Conservation (phyloP, 2,797 vertebrate species). For the Furcifer pardalis region DNA sequence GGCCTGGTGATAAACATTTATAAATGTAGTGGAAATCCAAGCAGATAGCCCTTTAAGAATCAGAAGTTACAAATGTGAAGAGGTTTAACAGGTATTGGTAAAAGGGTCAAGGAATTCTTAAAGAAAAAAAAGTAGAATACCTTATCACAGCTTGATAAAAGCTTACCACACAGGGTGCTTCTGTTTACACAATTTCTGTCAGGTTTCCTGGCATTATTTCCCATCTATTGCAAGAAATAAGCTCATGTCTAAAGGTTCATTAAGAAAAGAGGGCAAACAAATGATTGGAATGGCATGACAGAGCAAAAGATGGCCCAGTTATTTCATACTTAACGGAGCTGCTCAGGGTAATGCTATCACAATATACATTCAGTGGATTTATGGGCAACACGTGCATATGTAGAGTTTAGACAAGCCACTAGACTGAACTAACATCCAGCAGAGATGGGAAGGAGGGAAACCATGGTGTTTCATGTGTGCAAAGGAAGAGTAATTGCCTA, state of each 20-base stretch:
- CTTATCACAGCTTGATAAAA: accelerated
- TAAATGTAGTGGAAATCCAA: background rate
- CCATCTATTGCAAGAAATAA: conserved; percentile 39
- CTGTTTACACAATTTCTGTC: background rate
- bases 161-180: background rate
- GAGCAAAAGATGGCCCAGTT: conserved; percentile 8
- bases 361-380: conserved; percentile 64
- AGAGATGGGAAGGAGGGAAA: conserved; percentile 37
- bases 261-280: conserved; percentile 13
- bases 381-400: background rate
- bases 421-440: conserved; percentile 33
- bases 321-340: conserved; percentile 32
- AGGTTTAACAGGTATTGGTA: background rate
- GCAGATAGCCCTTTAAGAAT: accelerated
- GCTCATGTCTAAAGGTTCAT: conserved; percentile 39
- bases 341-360: conserved; percentile 48
- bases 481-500: conserved; percentile 50
- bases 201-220: background rate
- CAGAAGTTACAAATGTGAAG: background rate
- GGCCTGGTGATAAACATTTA: background rate
- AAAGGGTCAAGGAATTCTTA: background rate
- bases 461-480: conserved; percentile 24
- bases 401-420: conserved; percentile 28
- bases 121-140: accelerated
- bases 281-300: background rate